A percentile compares a stretch with the other conserved stretches of the same genome.
phyloP scores from a whole-genome alignment of 2,888 invertebrate genomes.

The Aporophyla nigra region DNA sequence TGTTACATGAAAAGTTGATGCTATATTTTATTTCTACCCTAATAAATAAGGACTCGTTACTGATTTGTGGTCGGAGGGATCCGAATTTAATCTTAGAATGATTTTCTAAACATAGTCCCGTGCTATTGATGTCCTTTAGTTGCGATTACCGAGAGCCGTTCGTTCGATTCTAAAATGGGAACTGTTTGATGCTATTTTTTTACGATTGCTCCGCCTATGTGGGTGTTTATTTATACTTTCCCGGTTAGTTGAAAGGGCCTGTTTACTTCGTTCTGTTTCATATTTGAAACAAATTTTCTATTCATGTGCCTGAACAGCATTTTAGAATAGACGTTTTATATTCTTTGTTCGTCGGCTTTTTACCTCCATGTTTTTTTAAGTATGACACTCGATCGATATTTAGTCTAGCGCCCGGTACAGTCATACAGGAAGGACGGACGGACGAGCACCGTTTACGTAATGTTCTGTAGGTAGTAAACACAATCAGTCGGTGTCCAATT shows the following conservation, averaged over 20 bases:
- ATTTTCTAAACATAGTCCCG: slow-evolving; percentile 60
- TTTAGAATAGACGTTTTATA: background rate
- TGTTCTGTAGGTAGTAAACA: slow-evolving; percentile 62
- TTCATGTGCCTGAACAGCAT: background rate
- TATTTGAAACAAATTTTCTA: background rate
- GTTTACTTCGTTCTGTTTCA: slow-evolving; percentile 10
- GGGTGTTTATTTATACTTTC: slow-evolving; percentile 15
- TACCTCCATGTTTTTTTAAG: slow-evolving; percentile 40
- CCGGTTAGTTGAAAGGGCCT: slow-evolving; percentile 6
- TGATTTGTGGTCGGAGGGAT: slow-evolving; percentile 66
- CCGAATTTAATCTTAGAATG: slow-evolving; percentile 64
- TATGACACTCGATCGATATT: slow-evolving; percentile 48
- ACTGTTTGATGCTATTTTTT: slow-evolving; percentile 33
- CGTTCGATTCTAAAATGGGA: slow-evolving; percentile 29
- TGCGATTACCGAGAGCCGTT: slow-evolving; percentile 34
- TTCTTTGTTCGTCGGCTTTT: slow-evolving; percentile 10
- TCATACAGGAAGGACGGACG: slow-evolving; percentile 38
- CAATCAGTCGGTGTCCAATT: slow-evolving; percentile 67
- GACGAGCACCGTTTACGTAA: slow-evolving; percentile 57
- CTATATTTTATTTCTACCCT: slow-evolving; percentile 70
- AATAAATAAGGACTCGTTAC: slow-evolving; percentile 67
- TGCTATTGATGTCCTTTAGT: slow-evolving; percentile 44
- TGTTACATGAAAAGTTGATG: slow-evolving; percentile 68
- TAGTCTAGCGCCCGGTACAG: slow-evolving; percentile 33
- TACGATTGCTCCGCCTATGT: slow-evolving; percentile 9